Evolutionary conservation across 2,888 invertebrate species (phyloP), one percentile per base, ranked within the genome.

Genomic region (Cephonodes hylas): DNA sequence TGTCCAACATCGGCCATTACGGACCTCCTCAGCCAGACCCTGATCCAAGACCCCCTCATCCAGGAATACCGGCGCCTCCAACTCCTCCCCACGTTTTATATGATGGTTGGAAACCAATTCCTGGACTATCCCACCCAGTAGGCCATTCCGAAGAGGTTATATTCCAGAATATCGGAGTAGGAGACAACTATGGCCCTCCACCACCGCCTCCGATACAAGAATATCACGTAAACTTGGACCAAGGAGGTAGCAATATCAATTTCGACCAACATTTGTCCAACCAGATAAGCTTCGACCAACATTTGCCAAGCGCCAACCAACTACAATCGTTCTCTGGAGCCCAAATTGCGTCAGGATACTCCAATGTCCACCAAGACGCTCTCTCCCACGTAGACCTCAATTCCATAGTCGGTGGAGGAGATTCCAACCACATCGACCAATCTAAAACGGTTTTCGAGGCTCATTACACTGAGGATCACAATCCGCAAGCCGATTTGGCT

Each of bases 91-190:
- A 95, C 78, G 94, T 96, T 34, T 91, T 96, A 59, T 97, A 97
- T 75, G 97, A 97, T 71, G 97, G 97, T 25, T 97, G 97, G 97
- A 96, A 95, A 77, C 97, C 97, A 20, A 97, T 97, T 64, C 95
- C 96, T 7, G 96, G 96, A 0, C 72, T 90, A 0, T 89, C 92
- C 0, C 76, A 83, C 34, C 94, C 95, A 0, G 86, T 71, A 3
- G 81, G 83, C 6, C 80, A 80, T 3, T 70, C 75, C 59, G 73
- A 70, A 70, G 85, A 75, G 20, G 25, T 57, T 4, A 42, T 57
- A 22, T n/a, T 42, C 18, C 44, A 57, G 34, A 58, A 61, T 34
- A 18, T 61, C 18, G 61, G 61, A 20, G 66, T 81, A 13, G 77
- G 76, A 18, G 83, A 89, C 66, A 82, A 91, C 61, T 83, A 90